Percentiles rank a stretch among this genome's conserved stretches.
Evolutionary conservation across 2,888 invertebrate species (phyloP).

Genomic region (Aleiodes testaceus): DNA sequence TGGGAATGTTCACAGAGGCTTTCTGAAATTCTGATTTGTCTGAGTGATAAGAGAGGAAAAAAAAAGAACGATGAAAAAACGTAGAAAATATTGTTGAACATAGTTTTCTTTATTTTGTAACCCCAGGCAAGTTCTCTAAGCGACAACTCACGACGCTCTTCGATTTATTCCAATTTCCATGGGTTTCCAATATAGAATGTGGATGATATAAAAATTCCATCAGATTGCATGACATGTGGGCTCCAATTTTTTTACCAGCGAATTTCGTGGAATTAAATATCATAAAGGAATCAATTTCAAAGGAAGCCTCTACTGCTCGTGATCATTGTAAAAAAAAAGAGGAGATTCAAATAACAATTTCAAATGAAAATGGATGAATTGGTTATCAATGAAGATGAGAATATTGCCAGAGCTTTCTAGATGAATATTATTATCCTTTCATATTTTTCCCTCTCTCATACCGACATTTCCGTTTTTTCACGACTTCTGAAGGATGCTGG

Average conservation of each 20-base stretch:
- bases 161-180: slow-evolving; percentile 15
- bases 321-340: background rate
- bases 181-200: background rate
- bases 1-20: too few relatives aligned
- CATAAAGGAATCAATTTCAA: background rate
- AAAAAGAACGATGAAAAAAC: background rate
- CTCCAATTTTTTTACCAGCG: background rate
- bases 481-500: too few relatives aligned
- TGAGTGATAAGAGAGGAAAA: background rate
- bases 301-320: background rate
- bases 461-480: too few relatives aligned
- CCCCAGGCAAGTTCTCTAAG: background rate
- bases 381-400: too few relatives aligned
- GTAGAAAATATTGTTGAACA: background rate
- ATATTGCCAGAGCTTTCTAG: too few relatives aligned
- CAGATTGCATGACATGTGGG: background rate
- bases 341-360: background rate
- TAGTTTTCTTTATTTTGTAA: slow-evolving; percentile 8
- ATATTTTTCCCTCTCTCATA: too few relatives aligned
- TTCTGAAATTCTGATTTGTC: background rate
- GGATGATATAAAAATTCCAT: slow-evolving; percentile 3
- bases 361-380: too few relatives aligned
- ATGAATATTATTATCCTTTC: too few relatives aligned
- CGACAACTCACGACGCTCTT: background rate
- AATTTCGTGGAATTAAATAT: background rate